Percentiles rank a stretch among this genome's conserved stretches.
These are phyloP conservation scores for Sebastes minor DNA, from an alignment of 2,797 vertebrate species.

Conservation along the genomic window DNA sequence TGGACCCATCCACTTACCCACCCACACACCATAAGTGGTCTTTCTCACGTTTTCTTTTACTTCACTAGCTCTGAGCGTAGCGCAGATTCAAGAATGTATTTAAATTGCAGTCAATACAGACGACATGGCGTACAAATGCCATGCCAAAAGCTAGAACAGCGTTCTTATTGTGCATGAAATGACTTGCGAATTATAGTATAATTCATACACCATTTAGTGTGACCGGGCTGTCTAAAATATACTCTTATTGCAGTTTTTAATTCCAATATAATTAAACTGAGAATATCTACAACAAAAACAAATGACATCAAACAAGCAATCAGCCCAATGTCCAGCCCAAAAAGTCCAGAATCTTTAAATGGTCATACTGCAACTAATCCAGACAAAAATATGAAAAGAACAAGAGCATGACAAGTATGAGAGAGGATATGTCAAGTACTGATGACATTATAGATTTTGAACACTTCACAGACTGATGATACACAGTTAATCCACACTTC, in stretches of 20 bases:
- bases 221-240: background rate
- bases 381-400: background rate
- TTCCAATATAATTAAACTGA: background rate
- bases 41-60: too few relatives aligned
- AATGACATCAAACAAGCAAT: background rate
- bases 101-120: too few relatives aligned
- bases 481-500: background rate
- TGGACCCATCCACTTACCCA: too few relatives aligned
- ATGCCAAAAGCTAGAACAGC: too few relatives aligned
- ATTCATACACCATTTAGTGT: too few relatives aligned
- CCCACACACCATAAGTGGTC: too few relatives aligned
- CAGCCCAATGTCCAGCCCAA: background rate
- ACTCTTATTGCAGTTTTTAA: background rate
- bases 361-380: background rate
- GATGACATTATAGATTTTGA: background rate
- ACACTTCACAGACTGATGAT: background rate
- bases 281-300: background rate
- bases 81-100: too few relatives aligned
- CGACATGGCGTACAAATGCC: too few relatives aligned
- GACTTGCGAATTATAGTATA: too few relatives aligned
- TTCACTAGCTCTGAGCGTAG: too few relatives aligned
- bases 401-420: too few relatives aligned
- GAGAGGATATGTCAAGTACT: background rate
- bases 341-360: fast-evolving
- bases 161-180: too few relatives aligned